Percentiles rank a stretch among this genome's conserved stretches.
These are phyloP conservation scores for Listronotus oregonensis DNA, from an alignment of 1,140 invertebrate genomes.

Conservation along the genomic window DNA sequence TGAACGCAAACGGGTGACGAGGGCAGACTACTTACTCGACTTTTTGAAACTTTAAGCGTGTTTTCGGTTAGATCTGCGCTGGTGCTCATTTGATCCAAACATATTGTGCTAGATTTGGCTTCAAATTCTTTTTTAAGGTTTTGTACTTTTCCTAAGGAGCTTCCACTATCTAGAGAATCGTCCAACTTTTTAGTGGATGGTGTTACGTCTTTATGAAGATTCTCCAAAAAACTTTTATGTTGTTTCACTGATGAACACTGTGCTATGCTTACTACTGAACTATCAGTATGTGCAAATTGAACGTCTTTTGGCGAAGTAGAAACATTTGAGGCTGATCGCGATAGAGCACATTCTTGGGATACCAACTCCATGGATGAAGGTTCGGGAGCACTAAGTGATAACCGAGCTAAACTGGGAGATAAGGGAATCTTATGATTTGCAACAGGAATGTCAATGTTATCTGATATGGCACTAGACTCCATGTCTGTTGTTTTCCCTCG, in stretches of 20 bases:
- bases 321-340: constrained; percentile 53
- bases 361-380: constrained; percentile 59
- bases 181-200: constrained; percentile 35
- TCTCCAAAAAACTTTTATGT: constrained; percentile 65
- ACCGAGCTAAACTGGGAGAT: constrained; percentile 47
- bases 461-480: constrained; percentile 51
- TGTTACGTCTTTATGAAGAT: constrained; percentile 53
- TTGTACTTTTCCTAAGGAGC: constrained; percentile 71
- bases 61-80: constrained; percentile 23
- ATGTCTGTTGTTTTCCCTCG: constrained; percentile 12
- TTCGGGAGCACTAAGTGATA: constrained; percentile 68
- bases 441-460: constrained; percentile 46
- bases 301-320: constrained; percentile 49
- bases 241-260: constrained; percentile 65
- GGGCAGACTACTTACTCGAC: constrained; percentile 59
- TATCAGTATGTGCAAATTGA: constrained; percentile 58
- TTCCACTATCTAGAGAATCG: constrained; percentile 40
- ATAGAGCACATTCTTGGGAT: constrained; percentile 57
- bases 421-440: constrained; percentile 23
- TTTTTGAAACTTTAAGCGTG: constrained; percentile 33
- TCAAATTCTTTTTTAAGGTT: constrained; percentile 86
- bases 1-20: constrained; percentile 65
- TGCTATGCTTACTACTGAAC: constrained; percentile 59
- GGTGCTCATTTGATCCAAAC: constrained; percentile 52
- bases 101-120: constrained; percentile 67